A percentile compares a stretch with the other conserved stretches of the same genome.
Evolutionary conservation across 64 coral and sea anemone species (phyloP).

Genomic region (Dendrophyllia cribrosa): DNA sequence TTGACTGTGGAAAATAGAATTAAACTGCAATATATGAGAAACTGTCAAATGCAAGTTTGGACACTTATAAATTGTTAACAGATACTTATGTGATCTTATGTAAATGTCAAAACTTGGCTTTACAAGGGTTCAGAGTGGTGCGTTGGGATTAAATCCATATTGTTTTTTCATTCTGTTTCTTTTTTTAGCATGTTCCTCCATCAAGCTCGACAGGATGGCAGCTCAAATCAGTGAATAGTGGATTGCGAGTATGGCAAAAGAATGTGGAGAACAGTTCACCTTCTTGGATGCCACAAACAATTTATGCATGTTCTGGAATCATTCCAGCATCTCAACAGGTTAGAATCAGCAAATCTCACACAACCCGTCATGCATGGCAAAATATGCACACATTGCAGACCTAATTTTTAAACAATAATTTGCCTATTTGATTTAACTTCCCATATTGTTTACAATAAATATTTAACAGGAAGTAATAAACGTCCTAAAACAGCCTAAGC

Average conservation of each 20-base stretch:
- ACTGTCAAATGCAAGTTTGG: too few relatives aligned
- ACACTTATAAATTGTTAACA: too few relatives aligned
- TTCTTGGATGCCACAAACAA: constrained; percentile 27
- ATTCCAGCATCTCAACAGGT: constrained; percentile 55
- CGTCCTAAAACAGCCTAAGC: constrained; percentile 6
- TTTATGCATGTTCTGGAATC: constrained; percentile 70
- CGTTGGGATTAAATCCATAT: too few relatives aligned
- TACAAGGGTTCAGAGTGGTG: too few relatives aligned
- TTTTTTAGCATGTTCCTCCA: constrained; percentile 31
- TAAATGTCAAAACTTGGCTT: too few relatives aligned
- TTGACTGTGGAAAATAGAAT: too few relatives aligned
- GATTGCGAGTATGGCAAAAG: constrained; percentile 62
- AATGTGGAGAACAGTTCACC: background rate
- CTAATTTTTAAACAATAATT: too few relatives aligned
- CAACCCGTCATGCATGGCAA: too few relatives aligned
- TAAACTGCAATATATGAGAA: too few relatives aligned
- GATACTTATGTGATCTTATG: too few relatives aligned
- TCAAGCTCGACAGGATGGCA: constrained; percentile 35
- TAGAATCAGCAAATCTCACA: background rate
- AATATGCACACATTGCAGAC: too few relatives aligned
- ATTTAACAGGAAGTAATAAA: constrained; percentile 19
- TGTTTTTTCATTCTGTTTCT: background rate
- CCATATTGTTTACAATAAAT: background rate
- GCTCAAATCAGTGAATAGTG: constrained; percentile 60
- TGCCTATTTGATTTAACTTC: too few relatives aligned